Conservation (phyloP, 2,888 invertebrate species). For the Trachelus troglodyta region DNA sequence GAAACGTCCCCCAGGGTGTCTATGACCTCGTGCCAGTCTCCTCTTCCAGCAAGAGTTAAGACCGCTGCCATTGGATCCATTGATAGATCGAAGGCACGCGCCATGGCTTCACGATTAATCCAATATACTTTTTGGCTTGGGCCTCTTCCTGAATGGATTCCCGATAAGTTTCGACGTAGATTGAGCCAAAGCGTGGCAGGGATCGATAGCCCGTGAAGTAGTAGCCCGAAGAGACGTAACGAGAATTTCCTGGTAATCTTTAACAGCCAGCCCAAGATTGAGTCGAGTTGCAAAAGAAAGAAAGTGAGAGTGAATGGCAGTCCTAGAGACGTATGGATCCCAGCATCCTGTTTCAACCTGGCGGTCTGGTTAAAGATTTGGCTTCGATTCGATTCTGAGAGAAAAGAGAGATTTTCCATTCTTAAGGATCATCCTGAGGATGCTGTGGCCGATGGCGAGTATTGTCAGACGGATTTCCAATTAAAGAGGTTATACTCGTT, state of each 20-base stretch:
- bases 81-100: slow-evolving; percentile 5
- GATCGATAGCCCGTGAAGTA: neutral
- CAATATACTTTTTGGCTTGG: slow-evolving; percentile 1
- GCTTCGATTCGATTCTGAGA: neutral
- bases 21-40: neutral
- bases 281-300: slow-evolving; percentile 19
- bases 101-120: neutral
- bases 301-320: slow-evolving; percentile 8
- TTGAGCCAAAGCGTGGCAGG: neutral
- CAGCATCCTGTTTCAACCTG: neutral
- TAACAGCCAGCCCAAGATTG: slow-evolving; percentile 31
- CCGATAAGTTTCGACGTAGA: neutral
- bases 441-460: slow-evolving; percentile 6
- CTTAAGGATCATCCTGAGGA: neutral
- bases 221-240: neutral
- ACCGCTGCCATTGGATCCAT: neutral
- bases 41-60: neutral
- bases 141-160: neutral
- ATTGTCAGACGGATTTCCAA: slow-evolving; percentile 56
- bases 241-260: slow-evolving; percentile 44
- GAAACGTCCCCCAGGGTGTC: slow-evolving; percentile 14
- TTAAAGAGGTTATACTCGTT: slow-evolving; percentile 37
- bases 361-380: neutral
- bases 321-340: neutral
- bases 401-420: neutral